Percentiles rank a stretch among this genome's conserved stretches.
Conservation (phyloP, 2,797 vertebrate genomes). For the Agapornis canus region DNA sequence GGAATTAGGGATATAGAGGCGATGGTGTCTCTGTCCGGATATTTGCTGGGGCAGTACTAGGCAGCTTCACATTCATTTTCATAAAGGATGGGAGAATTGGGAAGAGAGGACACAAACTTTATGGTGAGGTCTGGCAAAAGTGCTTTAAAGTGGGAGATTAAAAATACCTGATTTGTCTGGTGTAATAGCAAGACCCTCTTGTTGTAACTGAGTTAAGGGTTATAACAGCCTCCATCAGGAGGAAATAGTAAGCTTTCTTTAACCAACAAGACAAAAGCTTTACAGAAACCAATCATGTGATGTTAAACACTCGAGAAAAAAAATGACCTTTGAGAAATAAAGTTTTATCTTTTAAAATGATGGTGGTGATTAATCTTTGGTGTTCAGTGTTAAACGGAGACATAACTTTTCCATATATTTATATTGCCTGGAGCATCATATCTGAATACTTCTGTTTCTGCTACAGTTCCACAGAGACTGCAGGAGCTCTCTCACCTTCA, state of each 20-base stretch:
- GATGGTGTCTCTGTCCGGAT: fast-evolving
- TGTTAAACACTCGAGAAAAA: neutral
- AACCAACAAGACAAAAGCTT: neutral
- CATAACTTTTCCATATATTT: neutral
- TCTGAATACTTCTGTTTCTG: neutral
- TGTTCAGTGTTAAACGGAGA: neutral
- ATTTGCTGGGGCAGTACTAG: neutral
- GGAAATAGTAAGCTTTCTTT: neutral
- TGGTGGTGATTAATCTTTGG: neutral
- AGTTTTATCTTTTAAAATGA: neutral
- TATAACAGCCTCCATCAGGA: neutral
- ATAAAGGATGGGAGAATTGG: neutral
- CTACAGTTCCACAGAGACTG: neutral
- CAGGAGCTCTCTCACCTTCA: neutral
- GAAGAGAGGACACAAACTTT: neutral
- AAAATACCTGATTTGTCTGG: neutral
- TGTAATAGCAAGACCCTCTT: neutral
- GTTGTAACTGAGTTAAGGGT: neutral
- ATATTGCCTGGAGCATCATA: neutral
- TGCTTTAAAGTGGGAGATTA: neutral
- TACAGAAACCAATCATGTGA: neutral
- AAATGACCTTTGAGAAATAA: neutral
- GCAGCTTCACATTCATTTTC: neutral
- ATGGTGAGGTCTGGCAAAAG: neutral
- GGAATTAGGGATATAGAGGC: neutral